Conservation (phyloP, 2,888 invertebrate genomes). For the Fragum sueziense region DNA sequence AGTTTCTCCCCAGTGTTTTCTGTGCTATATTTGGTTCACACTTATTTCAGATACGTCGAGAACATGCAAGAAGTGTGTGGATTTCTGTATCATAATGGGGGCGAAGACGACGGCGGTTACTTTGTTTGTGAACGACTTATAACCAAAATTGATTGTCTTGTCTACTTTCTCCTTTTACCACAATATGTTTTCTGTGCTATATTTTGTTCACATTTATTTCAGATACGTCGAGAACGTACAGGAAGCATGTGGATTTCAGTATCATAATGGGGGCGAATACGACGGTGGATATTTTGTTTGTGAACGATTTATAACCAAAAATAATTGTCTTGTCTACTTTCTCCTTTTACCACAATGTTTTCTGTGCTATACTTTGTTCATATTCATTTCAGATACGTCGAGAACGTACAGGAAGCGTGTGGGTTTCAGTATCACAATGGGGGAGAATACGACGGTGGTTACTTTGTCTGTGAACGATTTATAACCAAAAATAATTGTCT, state of each 20-base stretch:
- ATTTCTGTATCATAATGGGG: not conserved
- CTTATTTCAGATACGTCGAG: not conserved
- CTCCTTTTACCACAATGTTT: no score
- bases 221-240: conserved; percentile 1
- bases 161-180: no score
- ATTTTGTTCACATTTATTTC: no score
- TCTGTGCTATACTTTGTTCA: no score
- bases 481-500: not conserved
- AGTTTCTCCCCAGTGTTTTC: no score
- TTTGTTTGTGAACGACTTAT: not conserved
- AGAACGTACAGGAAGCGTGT: conserved; percentile 2
- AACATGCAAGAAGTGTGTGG: conserved; percentile 4
- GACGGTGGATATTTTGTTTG: not conserved
- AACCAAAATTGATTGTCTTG: not conserved
- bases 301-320: not conserved
- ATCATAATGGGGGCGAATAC: not conserved
- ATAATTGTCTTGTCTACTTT: not conserved
- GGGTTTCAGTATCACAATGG: not conserved
- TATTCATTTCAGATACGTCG: not conserved
- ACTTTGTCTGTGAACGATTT: not conserved
- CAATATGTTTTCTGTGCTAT: no score
- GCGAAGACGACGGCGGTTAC: not conserved
- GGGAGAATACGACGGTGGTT: not conserved
- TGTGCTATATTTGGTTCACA: not conserved
- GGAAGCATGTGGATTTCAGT: not conserved